Evolutionary conservation across 2,888 invertebrate genomes (phyloP), one percentile per base, ranked within the genome.

Genomic region (Bombyx huttoni): DNA sequence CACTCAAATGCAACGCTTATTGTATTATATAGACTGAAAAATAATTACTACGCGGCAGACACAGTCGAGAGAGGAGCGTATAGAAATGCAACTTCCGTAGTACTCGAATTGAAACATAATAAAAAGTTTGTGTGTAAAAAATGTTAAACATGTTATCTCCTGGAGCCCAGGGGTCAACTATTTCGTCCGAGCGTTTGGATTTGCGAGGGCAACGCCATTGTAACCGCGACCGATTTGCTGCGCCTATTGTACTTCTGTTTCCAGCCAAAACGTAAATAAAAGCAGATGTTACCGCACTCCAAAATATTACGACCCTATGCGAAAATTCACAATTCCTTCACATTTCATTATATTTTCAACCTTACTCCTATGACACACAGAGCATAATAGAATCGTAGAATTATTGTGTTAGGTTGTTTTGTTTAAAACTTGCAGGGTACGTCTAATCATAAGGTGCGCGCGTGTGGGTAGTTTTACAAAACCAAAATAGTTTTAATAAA

Each of bases 191-290:
- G 24, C 24, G 24, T 24, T 24, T 24, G 24, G 67, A 60, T 58
- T 61, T 63, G 63, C 61, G 64, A 59, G 58, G 62, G 57, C 53
- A 57, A 53, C 57, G 55, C 54, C 60, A 60, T 57, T 64, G 63
- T 61, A 61, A 69, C 68, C 66, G 62, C 60, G 78, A 73, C 71
- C 76, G 80, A 81, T 79, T 79, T 79, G 73, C 71, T 72, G 80
- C 79, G 75, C 77, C 83, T 73, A 81, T 86, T 86, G 84, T 84
- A 74, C 75, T 73, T 71, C 75, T 70, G 74, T 78, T 81, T 78
- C 76, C 73, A 84, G 81, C 81, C 83, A 76, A 83, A 86, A 86
- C 85, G 85, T 87, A 87, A 87, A 88, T 88, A 87, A 87, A 87
- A 63, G 80, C 87, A 88, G 87, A 87, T 88, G 87, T 87, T 85